phyloP scores from a whole-genome alignment of 1,140 invertebrate genomes.

The Anastrepha ludens region DNA sequence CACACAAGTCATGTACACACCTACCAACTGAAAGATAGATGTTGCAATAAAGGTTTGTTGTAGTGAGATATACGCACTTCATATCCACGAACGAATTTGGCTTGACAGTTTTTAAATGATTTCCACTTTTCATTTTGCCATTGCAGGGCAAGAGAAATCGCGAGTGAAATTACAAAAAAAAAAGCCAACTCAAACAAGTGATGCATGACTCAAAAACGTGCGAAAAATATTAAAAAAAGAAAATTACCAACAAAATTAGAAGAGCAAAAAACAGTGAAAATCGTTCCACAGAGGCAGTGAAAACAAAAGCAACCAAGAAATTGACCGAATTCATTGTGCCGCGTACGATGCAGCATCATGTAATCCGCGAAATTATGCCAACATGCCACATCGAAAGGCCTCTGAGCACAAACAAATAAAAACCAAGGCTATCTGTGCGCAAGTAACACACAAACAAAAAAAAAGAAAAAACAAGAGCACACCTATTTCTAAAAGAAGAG shows the following conservation, averaged over 20 bases:
- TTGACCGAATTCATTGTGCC: not conserved
- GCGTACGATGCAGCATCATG: not conserved
- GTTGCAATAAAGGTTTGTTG: too few species aligned
- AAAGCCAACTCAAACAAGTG: not conserved
- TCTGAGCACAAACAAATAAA: not conserved
- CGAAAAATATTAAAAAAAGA: not conserved
- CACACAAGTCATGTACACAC: too few species aligned
- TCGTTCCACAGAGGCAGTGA: not conserved
- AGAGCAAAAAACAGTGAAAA: not conserved
- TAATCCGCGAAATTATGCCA: conserved; percentile 30
- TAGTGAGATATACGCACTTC: too few species aligned
- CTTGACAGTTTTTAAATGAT: too few species aligned
- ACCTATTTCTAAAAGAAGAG: not conserved
- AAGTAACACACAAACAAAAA: not conserved
- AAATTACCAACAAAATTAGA: not conserved
- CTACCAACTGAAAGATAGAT: too few species aligned
- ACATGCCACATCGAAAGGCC: too few species aligned
- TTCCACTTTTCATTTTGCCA: too few species aligned
- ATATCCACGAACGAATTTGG: too few species aligned
- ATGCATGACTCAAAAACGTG: not conserved
- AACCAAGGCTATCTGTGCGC: conserved; percentile 25
- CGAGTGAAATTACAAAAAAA: not conserved
- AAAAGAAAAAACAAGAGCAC: too few species aligned
- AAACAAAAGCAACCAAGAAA: not conserved
- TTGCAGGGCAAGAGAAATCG: not conserved